Percentiles rank a stretch among this genome's conserved stretches.
These are phyloP conservation scores for Drosophila neocordata DNA, from an alignment of 1,140 invertebrate genomes.

Conservation along the genomic window DNA sequence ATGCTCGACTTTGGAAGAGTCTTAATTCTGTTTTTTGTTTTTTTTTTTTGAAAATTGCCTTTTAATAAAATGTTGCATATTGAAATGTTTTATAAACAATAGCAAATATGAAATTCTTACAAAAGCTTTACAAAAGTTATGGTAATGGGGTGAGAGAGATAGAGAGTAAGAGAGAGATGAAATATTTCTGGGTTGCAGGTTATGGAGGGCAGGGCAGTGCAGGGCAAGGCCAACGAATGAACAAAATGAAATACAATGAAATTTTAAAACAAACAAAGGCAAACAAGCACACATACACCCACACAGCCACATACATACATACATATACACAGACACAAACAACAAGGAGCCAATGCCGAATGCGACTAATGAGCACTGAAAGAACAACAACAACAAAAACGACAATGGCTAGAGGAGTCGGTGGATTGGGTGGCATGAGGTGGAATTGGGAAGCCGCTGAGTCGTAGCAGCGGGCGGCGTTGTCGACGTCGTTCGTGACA, in stretches of 20 bases:
- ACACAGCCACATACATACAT: constrained; percentile 43
- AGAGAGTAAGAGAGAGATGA: background rate
- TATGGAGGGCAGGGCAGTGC: constrained; percentile 12
- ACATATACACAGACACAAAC: constrained; percentile 18
- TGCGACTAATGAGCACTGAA: constrained; percentile 67
- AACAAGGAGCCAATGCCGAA: constrained; percentile 62
- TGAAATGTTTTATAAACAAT: background rate
- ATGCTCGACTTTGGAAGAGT: no score
- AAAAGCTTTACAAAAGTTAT: constrained; percentile 5
- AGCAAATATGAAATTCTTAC: background rate
- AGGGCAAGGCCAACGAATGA: constrained; percentile 41
- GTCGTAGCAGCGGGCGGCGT: constrained; percentile 25
- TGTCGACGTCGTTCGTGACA: constrained; percentile 35
- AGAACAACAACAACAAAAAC: constrained; percentile 47
- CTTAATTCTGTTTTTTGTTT: background rate
- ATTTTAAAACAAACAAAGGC: constrained; percentile 71
- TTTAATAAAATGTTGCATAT: background rate
- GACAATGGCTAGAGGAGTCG: constrained; percentile 10
- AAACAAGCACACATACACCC: constrained; percentile 50
- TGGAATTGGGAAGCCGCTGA: constrained; percentile 2
- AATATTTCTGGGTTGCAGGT: constrained; percentile 4
- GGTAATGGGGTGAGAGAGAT: background rate
- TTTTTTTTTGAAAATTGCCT: background rate
- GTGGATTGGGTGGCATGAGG: background rate
- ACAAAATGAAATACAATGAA: constrained; percentile 65